Evolutionary conservation across 2,113 vertebrate genomes (phyloP).

Genomic region (Halcyon senegalensis): DNA sequence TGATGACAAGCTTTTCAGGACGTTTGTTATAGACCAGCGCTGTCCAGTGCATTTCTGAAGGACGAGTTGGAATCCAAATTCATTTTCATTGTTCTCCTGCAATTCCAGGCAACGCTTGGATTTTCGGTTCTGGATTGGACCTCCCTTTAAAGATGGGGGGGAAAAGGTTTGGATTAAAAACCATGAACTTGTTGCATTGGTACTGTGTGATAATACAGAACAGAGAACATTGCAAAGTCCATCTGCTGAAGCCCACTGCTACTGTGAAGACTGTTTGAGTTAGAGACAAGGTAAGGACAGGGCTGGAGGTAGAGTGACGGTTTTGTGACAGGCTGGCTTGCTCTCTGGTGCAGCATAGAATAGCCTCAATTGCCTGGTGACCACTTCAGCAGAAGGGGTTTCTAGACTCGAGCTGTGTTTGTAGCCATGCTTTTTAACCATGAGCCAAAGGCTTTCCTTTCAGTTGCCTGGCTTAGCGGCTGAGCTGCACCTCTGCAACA

Average conservation of each 20-base stretch:
- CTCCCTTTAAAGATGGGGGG: constrained; percentile 80
- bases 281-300: background rate
- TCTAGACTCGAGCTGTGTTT: background rate
- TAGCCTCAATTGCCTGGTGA: background rate
- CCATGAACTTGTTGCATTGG: background rate
- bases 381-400: background rate
- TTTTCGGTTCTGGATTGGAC: constrained; percentile 95
- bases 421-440: background rate
- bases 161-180: background rate
- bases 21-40: constrained; percentile 93
- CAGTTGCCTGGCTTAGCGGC: background rate
- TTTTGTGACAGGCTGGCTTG: background rate
- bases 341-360: background rate
- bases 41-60: constrained; percentile 95
- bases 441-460: background rate
- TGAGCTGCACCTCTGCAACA: background rate
- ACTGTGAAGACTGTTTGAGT: background rate
- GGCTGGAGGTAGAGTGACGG: background rate
- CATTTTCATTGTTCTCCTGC: constrained; percentile 87
- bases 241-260: background rate
- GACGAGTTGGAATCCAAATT: constrained; percentile 92
- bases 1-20: constrained; percentile 82
- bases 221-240: background rate
- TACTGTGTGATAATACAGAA: background rate
- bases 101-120: constrained; percentile 96